phyloP scores from a whole-genome alignment of 2,888 invertebrate genomes.

The Erebia ligea region DNA sequence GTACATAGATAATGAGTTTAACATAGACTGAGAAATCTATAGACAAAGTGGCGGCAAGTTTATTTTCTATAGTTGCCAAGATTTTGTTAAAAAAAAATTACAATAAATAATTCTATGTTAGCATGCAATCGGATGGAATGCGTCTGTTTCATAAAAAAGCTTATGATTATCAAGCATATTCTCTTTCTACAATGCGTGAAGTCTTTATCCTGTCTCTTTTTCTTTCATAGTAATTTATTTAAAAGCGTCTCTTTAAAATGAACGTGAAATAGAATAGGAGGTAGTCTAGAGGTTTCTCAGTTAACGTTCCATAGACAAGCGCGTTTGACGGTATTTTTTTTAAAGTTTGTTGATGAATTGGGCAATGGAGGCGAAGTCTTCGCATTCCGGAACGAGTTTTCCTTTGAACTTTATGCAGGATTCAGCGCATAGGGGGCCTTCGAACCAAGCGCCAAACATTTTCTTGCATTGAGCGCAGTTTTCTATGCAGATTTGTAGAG shows the following conservation, averaged over 20 bases:
- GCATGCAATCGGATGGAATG: too few species aligned
- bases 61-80: background rate
- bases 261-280: background rate
- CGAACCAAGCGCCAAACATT: constrained; percentile 93
- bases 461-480: constrained; percentile 96
- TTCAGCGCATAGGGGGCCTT: constrained; percentile 93
- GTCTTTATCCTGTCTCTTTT: background rate
- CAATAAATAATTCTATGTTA: too few species aligned
- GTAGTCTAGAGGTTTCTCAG: background rate
- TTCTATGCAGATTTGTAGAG: constrained; percentile 88
- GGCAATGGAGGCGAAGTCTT: constrained; percentile 90
- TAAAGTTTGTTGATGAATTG: constrained; percentile 86
- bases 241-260: background rate
- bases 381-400: constrained; percentile 93
- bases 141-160: too few species aligned
- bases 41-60: background rate
- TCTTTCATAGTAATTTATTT: background rate
- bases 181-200: background rate
- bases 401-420: constrained; percentile 92
- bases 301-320: constrained; percentile 12
- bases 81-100: too few species aligned
- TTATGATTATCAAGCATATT: background rate
- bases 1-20: constrained; percentile 10
- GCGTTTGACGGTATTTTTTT: constrained; percentile 24
- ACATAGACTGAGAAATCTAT: constrained; percentile 13